Evolutionary conservation across 2,888 invertebrate genomes (phyloP).

Genomic region (Aquatica leii): DNA sequence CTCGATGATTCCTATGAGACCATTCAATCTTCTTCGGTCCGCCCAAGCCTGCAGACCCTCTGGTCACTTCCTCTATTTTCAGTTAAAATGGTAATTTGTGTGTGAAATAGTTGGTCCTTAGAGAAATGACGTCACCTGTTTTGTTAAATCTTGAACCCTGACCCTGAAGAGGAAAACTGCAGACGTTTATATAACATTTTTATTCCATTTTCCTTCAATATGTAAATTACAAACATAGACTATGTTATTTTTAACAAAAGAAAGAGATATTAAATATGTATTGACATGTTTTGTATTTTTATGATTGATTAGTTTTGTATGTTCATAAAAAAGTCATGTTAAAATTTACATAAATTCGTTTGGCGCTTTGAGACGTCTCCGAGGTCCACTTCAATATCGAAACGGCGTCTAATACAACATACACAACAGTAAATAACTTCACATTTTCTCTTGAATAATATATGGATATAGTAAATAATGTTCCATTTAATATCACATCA

Average conservation of each 20-base stretch:
- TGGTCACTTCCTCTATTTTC: constrained; percentile 56
- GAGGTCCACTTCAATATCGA: constrained; percentile 54
- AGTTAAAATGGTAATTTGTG: constrained; percentile 63
- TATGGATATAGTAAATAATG: background rate
- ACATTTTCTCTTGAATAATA: background rate
- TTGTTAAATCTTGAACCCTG: constrained; percentile 44
- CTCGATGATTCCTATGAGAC: constrained; percentile 54
- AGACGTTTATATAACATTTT: constrained; percentile 9
- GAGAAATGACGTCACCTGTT: constrained; percentile 56
- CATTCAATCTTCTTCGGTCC: constrained; percentile 59
- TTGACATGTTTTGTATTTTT: constrained; percentile 23
- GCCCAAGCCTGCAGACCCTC: constrained; percentile 55
- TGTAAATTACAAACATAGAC: no score
- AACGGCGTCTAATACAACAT: constrained; percentile 12
- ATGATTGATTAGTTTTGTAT: constrained; percentile 40
- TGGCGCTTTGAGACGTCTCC: constrained; percentile 51
- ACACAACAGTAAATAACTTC: background rate
- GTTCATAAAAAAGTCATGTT: no score
- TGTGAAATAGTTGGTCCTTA: constrained; percentile 53
- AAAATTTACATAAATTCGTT: constrained; percentile 34
- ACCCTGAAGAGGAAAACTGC: constrained; percentile 16
- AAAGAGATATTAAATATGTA: constrained; percentile 44
- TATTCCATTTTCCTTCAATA: no score
- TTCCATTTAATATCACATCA: background rate
- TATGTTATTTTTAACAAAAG: constrained; percentile 14